Evolutionary conservation across 2,888 invertebrate genomes (phyloP), one percentile per base, ranked within the genome.

Genomic region (Drosophila borealis): DNA sequence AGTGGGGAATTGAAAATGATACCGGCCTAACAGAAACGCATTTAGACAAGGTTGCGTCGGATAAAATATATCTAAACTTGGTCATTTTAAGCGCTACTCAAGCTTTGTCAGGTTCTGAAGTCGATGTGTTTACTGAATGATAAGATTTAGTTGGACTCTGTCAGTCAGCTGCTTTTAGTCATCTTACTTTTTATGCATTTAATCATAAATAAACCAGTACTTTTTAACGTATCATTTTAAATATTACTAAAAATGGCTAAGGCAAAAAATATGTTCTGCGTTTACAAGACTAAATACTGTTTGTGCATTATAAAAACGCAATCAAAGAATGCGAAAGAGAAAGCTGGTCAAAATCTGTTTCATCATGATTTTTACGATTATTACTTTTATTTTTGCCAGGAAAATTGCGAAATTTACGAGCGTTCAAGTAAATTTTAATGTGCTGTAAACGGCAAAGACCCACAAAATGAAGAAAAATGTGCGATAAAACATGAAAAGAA

Each of bases 401-500:
- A 55, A 62, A 69, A 71, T 73, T 78, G 60, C 55, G 36, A 84
- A 84, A 84, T 81, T 84, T 81, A 81, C 76, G 81, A 81, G 73
- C 80, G 62, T 71, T 68, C 37, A 84, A 81, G 81, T 73, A 81
- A 81, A 81, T 82, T 81, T 84, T 80, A 81, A 81, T 82, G 70
- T 64, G 74, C 72, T 73, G 82, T 80, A 82, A 80, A 80, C 81
- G 70, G 61, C 66, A 78, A 69, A 68, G 70, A 78, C 29, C 67
- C 80, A 45, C 61, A 76, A 67, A 80, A 80, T 69, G 70, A 81
- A 81, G 70, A 83, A 70, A 83, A 81, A 78, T 81, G 74, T 78
- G 78, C 79, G 66, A 81, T 81, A 83, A 81, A 81, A 81, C 81
- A 74, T 83, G 75, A 83, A 83, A 83, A 78, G 72, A 67, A 78